A percentile compares a stretch with the other conserved stretches of the same genome.
phyloP scores from a whole-genome alignment of 2,113 vertebrate genomes.

The Opisthocomus hoazin region DNA sequence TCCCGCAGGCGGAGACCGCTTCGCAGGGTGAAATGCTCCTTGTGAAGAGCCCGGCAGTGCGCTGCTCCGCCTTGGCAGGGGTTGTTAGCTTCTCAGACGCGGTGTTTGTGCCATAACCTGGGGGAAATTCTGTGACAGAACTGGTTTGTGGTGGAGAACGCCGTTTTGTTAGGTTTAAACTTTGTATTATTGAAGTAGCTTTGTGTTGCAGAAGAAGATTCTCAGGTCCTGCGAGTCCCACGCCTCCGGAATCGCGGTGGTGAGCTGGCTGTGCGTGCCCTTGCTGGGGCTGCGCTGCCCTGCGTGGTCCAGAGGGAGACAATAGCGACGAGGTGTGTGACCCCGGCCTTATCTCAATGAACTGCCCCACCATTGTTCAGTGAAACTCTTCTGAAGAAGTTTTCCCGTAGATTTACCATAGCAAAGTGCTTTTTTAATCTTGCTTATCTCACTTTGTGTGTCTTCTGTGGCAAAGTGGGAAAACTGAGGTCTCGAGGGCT shows the following conservation, averaged over 20 bases:
- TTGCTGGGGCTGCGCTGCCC: too few relatives aligned
- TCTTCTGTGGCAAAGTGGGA: background rate
- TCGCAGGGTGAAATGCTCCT: fast-evolving
- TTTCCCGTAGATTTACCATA: background rate
- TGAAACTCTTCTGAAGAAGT: background rate
- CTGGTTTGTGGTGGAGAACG: background rate
- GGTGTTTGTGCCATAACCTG: background rate
- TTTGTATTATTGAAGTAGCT: background rate
- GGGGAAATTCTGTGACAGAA: background rate
- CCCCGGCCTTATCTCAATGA: background rate
- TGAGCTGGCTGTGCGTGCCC: background rate
- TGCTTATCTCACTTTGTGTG: background rate
- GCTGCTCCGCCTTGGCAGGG: background rate
- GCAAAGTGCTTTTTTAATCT: background rate
- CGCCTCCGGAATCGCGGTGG: fast-evolving
- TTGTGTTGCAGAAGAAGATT: background rate
- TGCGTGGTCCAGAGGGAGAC: background rate
- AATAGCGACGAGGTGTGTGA: fast-evolving
- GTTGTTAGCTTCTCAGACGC: fast-evolving
- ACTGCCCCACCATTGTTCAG: background rate
- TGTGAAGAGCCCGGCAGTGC: fast-evolving
- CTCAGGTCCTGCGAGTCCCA: fast-evolving
- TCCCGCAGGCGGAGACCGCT: fast-evolving
- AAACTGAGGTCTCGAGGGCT: background rate
- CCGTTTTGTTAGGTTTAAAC: fast-evolving